Evolutionary conservation across 64 coral and sea anemone genomes (phyloP).

Genomic region (Trachythela sp.): DNA sequence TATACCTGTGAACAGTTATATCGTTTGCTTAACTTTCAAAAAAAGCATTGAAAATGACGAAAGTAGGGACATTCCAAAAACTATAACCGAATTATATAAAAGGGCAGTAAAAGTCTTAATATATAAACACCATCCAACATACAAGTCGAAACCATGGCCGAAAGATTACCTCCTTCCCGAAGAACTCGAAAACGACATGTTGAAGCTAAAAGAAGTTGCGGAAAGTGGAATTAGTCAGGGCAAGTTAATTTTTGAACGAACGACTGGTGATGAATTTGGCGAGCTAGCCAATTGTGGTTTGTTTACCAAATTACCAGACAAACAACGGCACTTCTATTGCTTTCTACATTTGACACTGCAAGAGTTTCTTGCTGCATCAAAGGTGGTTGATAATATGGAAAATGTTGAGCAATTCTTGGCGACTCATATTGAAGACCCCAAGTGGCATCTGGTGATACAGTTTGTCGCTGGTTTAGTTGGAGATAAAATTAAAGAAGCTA

Average conservation of each 20-base stretch:
- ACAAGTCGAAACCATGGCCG: not conserved
- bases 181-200: not conserved
- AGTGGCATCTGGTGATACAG: conserved; percentile 53
- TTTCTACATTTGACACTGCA: conserved; percentile 72
- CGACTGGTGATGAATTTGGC: not conserved
- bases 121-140: not conserved
- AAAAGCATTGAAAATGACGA: not conserved
- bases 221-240: conserved; percentile 23
- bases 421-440: not conserved
- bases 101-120: not conserved
- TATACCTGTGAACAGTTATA: conserved; percentile 56
- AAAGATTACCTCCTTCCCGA: conserved; percentile 1
- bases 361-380: conserved; percentile 58
- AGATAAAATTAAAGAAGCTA: not conserved
- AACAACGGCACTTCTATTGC: conserved; percentile 22
- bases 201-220: conserved; percentile 25
- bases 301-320: conserved; percentile 42
- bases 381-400: conserved; percentile 12
- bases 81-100: not conserved
- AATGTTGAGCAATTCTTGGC: conserved; percentile 12
- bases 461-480: conserved; percentile 47
- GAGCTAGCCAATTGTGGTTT: conserved; percentile 36
- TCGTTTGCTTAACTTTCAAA: conserved; percentile 42
- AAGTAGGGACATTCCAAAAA: not conserved
- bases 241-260: conserved; percentile 32